Evolutionary conservation across 2,113 vertebrate species (phyloP), one percentile per base, ranked within the genome.

Genomic region (Ophthalmolycus amberensis): DNA sequence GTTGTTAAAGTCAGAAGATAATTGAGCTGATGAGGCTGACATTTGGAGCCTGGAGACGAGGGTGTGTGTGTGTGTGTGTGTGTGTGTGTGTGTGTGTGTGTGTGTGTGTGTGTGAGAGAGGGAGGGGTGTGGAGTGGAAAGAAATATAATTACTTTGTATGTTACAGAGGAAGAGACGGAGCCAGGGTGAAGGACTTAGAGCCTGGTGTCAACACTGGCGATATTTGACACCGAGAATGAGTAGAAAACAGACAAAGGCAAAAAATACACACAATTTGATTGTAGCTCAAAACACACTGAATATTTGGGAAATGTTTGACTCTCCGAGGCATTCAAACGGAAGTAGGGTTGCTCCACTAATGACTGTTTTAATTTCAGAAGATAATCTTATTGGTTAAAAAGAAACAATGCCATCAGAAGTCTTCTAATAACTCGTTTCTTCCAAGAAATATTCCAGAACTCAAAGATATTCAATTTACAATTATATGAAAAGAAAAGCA

Each of bases 11-110:
- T 79, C 74, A 34, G 82, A 16, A 83, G 85, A 82, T 89, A 88
- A 90, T 91, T 88, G 82, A 87, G 83, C 82, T 90, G 91, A 93
- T 89, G 89, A 90, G 80, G 79, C 77, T 89, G 88, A 87, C 81
- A 90, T 91, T 90, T 89, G 80, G 80, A 89, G 85, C 80, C 80
- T 44, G 40, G 81, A 89, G 90, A 90, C 48, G 20, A 90, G 82
- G 89, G 89, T 60, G 85, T 83, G 84, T n/a, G 81, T 79, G 80
- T 79, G 80, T 40, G 65, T 38, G 80, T 1, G 29, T 29, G 29
- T 29, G 29, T 29, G 29, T 29, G 29, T 29, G 29, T 29, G 29
- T 29, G 29, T 29, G 29, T 29, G 29, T 29, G 29, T 29, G 29
- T 29, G 29, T 29, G 29, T 29, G 29, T 29, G 25, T 25, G 25